Percentiles rank a stretch among this genome's conserved stretches.
Conservation (phyloP, 2,113 vertebrate genomes). For the Notiomystis cincta region DNA sequence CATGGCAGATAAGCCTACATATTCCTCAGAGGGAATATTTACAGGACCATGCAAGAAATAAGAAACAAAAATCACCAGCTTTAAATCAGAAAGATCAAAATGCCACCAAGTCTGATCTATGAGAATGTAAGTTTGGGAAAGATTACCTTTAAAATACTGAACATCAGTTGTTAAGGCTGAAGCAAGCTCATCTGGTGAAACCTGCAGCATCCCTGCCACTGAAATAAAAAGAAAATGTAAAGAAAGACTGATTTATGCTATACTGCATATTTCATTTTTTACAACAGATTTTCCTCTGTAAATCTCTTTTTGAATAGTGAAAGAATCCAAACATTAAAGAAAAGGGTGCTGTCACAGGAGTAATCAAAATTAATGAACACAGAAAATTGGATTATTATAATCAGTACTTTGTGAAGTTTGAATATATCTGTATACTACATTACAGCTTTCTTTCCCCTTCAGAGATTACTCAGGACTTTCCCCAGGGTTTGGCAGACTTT, state of each 20-base stretch:
- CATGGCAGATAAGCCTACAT: not conserved
- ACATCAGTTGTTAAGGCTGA: slow-evolving; percentile 89
- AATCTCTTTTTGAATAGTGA: not conserved
- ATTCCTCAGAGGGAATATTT: not conserved
- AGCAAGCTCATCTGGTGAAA: slow-evolving; percentile 82
- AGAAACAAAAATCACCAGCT: not conserved
- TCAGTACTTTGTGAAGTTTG: not conserved
- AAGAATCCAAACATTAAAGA: not conserved
- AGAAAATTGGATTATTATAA: not conserved
- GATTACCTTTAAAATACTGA: slow-evolving; percentile 90
- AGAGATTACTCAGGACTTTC: not conserved
- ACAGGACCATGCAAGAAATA: not conserved
- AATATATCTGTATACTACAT: not conserved
- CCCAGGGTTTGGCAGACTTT: not conserved
- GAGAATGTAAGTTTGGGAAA: not conserved
- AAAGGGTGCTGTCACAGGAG: not conserved
- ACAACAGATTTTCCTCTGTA: not conserved
- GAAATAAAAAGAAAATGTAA: slow-evolving; percentile 17
- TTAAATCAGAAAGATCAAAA: not conserved
- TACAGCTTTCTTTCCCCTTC: not conserved
- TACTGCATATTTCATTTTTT: not conserved
- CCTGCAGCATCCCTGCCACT: slow-evolving; percentile 90
- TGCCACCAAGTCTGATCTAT: not conserved
- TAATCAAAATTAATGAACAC: not conserved
- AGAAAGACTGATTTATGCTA: not conserved